phyloP scores from a whole-genome alignment of 2,113 vertebrate genomes.

The Sylvilagus bachmani region DNA sequence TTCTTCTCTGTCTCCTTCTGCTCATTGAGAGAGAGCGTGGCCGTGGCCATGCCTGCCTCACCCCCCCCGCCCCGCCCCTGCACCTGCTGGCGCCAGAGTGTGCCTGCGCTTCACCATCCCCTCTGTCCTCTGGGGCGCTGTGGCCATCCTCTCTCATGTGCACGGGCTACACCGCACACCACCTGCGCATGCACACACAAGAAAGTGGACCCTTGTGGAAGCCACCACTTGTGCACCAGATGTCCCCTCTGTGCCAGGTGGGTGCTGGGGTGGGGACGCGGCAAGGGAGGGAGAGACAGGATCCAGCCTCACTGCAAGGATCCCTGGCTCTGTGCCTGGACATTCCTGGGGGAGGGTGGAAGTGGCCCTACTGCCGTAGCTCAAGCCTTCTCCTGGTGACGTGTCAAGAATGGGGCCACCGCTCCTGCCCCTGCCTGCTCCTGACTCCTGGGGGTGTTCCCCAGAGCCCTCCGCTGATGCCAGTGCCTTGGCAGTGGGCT shows the following conservation, averaged over 20 bases:
- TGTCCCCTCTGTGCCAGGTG: neutral
- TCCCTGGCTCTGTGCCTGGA: neutral
- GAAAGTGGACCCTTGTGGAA: neutral
- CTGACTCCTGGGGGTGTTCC: neutral
- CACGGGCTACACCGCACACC: neutral
- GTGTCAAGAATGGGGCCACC: neutral
- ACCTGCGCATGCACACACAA: no score
- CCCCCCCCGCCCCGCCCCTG: neutral
- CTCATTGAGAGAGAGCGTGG: neutral
- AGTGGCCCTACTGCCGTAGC: neutral
- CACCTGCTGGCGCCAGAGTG: neutral
- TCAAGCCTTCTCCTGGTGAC: neutral
- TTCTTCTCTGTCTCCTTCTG: neutral
- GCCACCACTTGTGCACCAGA: neutral
- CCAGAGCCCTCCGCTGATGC: neutral
- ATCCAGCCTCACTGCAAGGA: neutral
- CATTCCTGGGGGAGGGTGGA: neutral
- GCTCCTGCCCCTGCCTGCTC: neutral
- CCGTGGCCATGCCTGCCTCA: neutral
- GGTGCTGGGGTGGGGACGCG: neutral
- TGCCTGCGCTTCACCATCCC: neutral
- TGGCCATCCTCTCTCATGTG: neutral
- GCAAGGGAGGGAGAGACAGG: neutral
- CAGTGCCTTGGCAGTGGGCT: neutral
- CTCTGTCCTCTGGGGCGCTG: neutral